Base-by-base conservation (phyloP, 64 coral and sea anemone species). In the Porites australiensis region DNA sequence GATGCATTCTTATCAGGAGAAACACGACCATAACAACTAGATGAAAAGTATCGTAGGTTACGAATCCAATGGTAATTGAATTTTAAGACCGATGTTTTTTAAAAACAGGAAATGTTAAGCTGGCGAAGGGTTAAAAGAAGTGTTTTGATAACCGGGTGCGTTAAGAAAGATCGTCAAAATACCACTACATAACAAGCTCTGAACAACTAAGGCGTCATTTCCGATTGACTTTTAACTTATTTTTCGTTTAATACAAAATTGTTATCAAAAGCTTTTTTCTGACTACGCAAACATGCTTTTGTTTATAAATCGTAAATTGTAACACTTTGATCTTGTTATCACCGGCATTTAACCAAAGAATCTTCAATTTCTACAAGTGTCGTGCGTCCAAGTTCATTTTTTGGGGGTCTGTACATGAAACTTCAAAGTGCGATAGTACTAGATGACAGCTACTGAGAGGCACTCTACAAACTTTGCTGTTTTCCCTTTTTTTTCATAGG, bases 141-240 rank as follows among this genome's bases (percentile, higher is more conserved):
- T 84, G 81, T 84, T 84, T 84, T 68, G 62, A 51, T 68, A 84
- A 84, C 63, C 21, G 62, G 18, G 15, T 84, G 81, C 37, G 45
- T 50, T 49, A 51, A 84, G 50, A 76, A 6, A 13, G 45, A 45
- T 68, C 81, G 49, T 69, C 27, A 37, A 65, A 21, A 84, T 46
- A 19, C 62, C 62, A 84, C 1, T 14, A 13, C 44, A 68, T 84
- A 60, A 66, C 46, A 20, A 50, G 1, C 54, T 12, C 12, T 57
- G 54, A 48, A 43, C 61, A 68, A 84, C 23, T 23, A 45, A 49
- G 67, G 48, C 81, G 81, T 84, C 81, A 84, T 51, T 68, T 84
- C 81, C 81, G 63, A 68, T 52, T 22, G 16, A 22, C 3, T 8
- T 49, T 49, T 66, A 51, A 9, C 16, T n/a, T 2, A 22, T 67